These are phyloP conservation scores for Zygogramma bicolorata DNA, from an alignment of 2,888 invertebrate species.

Conservation along the genomic window DNA sequence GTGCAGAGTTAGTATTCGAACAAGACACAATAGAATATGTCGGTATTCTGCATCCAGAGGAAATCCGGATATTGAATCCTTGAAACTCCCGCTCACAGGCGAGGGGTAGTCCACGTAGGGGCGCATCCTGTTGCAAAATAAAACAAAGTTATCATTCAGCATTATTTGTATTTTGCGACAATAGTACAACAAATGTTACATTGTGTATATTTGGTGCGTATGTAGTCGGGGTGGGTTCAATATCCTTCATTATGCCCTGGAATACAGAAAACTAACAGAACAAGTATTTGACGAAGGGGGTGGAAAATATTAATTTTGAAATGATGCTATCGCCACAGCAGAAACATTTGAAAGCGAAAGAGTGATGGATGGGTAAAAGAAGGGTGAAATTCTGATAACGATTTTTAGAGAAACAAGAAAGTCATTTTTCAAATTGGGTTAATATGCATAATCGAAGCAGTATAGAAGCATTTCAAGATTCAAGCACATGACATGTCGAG, in stretches of 20 bases:
- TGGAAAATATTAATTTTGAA: too few relatives aligned
- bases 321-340: neutral
- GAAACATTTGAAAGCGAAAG: too few relatives aligned
- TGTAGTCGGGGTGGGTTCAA: constrained; percentile 35
- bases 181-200: neutral
- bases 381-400: too few relatives aligned
- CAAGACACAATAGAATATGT: constrained; percentile 12
- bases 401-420: too few relatives aligned
- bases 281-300: neutral
- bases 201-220: constrained; percentile 2
- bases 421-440: too few relatives aligned
- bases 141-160: constrained; percentile 51
- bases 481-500: too few relatives aligned
- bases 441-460: too few relatives aligned
- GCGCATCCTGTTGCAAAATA: constrained; percentile 58
- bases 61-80: constrained; percentile 40
- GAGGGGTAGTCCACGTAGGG: constrained; percentile 55
- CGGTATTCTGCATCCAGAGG: constrained; percentile 49
- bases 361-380: too few relatives aligned
- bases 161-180: constrained; percentile 4
- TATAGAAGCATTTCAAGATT: too few relatives aligned
- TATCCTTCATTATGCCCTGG: constrained; percentile 53
- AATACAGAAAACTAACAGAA: constrained; percentile 55
- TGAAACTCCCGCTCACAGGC: constrained; percentile 41
- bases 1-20: constrained; percentile 24